phyloP scores from a whole-genome alignment of 2,888 invertebrate species.

The Eulithis prunata region DNA sequence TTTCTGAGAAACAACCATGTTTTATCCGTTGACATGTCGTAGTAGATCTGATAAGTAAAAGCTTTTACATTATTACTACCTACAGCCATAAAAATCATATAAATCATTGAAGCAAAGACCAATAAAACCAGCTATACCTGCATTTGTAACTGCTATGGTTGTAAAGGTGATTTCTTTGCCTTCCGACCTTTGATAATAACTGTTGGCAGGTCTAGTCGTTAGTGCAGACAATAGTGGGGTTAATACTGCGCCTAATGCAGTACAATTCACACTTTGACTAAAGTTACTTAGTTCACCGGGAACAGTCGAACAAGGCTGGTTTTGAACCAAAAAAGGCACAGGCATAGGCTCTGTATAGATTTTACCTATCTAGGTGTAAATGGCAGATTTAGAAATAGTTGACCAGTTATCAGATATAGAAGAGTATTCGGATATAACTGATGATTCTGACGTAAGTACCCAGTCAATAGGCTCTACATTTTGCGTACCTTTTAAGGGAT shows the following conservation, averaged over 20 bases:
- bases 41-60: not conserved
- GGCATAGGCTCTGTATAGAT: slow-evolving; percentile 6
- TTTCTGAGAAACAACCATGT: no score
- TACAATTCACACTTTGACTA: slow-evolving; percentile 52
- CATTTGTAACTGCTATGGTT: slow-evolving; percentile 22
- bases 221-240: slow-evolving; percentile 41
- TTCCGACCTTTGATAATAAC: slow-evolving; percentile 27
- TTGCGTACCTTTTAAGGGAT: slow-evolving; percentile 22
- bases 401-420: slow-evolving; percentile 31
- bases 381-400: slow-evolving; percentile 41
- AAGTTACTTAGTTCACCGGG: slow-evolving; percentile 39
- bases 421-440: slow-evolving; percentile 54
- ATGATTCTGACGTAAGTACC: slow-evolving; percentile 65
- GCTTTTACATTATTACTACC: not conserved
- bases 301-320: slow-evolving; percentile 20
- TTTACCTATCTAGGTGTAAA: slow-evolving; percentile 15
- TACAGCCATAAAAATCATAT: not conserved
- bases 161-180: slow-evolving; percentile 34
- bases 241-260: slow-evolving; percentile 53
- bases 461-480: slow-evolving; percentile 34
- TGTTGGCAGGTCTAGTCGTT: slow-evolving; percentile 25
- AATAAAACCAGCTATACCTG: slow-evolving; percentile 20
- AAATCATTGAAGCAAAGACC: slow-evolving; percentile 8
- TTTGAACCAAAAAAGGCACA: slow-evolving; percentile 4
- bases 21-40: slow-evolving; percentile 1